Percentiles rank a stretch among this genome's conserved stretches.
Conservation (phyloP, 2,888 invertebrate species). For the Dascillus cervinus region DNA sequence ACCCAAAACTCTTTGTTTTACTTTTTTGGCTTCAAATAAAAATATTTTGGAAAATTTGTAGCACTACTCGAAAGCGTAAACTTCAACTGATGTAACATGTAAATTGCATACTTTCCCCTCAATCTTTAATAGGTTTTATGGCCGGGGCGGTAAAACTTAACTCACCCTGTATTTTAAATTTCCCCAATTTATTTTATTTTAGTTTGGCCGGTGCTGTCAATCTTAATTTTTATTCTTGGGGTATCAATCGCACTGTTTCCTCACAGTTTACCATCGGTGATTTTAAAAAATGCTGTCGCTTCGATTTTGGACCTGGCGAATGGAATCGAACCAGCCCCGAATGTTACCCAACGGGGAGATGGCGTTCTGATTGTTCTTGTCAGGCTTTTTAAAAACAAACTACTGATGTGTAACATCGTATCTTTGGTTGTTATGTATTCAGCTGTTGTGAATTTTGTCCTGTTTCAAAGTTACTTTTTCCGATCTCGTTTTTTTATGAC, state of each 20-base stretch:
- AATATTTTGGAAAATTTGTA: no score
- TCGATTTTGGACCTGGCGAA: slow-evolving; percentile 45
- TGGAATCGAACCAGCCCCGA: slow-evolving; percentile 20
- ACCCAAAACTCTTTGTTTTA: no score
- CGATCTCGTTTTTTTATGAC: no score
- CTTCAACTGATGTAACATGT: no score
- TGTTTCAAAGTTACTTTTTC: no score
- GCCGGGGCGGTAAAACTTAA: no score
- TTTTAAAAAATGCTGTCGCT: slow-evolving; percentile 50
- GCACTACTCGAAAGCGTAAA: no score
- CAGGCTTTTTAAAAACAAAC: slow-evolving; percentile 43
- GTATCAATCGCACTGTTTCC: slow-evolving; percentile 50
- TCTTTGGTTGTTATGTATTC: slow-evolving; percentile 46
- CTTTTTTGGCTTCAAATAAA: no score
- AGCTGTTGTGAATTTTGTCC: slow-evolving; percentile 48
- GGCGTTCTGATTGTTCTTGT: slow-evolving; percentile 10
- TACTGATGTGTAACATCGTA: slow-evolving; percentile 46
- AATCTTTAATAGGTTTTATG: no score
- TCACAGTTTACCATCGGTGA: slow-evolving; percentile 45
- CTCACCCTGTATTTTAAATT: no score
- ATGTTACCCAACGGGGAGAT: no score
- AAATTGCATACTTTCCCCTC: no score
- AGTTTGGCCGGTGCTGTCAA: slow-evolving; percentile 48
- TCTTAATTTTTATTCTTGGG: slow-evolving; percentile 43
- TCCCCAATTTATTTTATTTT: slow-evolving; percentile 22